A percentile compares a stretch with the other conserved stretches of the same genome.
These are phyloP conservation scores for Periophthalmus magnuspinnatus DNA, from an alignment of 2,797 vertebrate species.

Conservation along the genomic window DNA sequence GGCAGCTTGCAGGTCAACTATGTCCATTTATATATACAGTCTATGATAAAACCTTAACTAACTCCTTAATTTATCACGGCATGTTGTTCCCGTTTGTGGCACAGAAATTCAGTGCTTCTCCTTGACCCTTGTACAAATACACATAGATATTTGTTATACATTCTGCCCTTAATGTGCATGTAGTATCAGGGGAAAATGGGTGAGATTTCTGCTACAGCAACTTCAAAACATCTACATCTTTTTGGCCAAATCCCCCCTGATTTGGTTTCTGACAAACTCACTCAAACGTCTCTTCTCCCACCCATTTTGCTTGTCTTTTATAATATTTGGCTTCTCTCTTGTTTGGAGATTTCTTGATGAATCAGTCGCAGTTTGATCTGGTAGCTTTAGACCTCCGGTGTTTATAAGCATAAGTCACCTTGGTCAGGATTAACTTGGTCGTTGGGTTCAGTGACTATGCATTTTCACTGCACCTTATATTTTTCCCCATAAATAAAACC, in stretches of 20 bases:
- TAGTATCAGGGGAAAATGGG: too few relatives aligned
- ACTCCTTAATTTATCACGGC: neutral
- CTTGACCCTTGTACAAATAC: slow-evolving; percentile 1
- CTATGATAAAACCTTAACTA: neutral
- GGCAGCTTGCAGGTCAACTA: too few relatives aligned
- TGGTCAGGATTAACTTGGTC: too few relatives aligned
- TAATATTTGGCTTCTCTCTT: neutral
- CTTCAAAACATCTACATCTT: neutral
- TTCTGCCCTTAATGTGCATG: too few relatives aligned
- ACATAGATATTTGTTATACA: too few relatives aligned
- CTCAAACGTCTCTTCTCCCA: neutral
- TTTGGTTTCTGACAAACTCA: neutral
- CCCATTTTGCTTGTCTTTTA: neutral
- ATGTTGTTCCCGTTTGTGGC: neutral
- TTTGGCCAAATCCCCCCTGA: neutral
- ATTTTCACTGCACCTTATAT: neutral
- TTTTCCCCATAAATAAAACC: neutral
- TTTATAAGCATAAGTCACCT: too few relatives aligned
- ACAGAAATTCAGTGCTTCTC: slow-evolving; percentile 13
- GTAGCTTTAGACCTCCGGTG: too few relatives aligned
- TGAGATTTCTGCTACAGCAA: neutral
- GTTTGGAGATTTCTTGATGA: too few relatives aligned
- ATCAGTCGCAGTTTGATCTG: too few relatives aligned
- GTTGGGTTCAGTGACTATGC: too few relatives aligned
- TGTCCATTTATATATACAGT: too few relatives aligned